phyloP scores from a whole-genome alignment of 2,888 invertebrate genomes.

The Synergus gifuensis region DNA sequence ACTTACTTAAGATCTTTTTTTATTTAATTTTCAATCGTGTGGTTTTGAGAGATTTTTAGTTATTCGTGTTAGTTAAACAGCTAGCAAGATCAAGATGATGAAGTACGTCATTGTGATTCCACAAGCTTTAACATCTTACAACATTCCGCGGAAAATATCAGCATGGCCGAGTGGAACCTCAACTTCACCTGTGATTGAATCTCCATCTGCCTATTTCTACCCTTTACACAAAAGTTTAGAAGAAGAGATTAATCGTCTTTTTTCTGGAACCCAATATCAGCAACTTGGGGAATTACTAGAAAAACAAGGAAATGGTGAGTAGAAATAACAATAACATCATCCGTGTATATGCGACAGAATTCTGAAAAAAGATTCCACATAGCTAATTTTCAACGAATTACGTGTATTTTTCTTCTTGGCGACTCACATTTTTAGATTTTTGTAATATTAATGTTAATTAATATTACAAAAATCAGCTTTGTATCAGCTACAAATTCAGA shows the following conservation, averaged over 20 bases:
- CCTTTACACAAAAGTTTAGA: background rate
- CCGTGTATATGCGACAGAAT: background rate
- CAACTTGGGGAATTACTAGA: background rate
- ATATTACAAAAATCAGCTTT: background rate
- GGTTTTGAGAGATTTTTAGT: too few species aligned
- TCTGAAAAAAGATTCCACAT: background rate
- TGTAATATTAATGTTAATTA: background rate
- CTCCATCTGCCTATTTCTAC: background rate
- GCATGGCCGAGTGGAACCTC: background rate
- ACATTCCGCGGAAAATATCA: background rate
- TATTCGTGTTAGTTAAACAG: too few species aligned
- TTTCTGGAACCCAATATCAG: background rate
- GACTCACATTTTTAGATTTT: background rate
- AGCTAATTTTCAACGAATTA: background rate
- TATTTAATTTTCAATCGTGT: too few species aligned
- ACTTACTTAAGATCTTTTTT: too few species aligned
- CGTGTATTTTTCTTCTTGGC: background rate
- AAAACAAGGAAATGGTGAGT: background rate
- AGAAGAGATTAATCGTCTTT: conserved; percentile 1
- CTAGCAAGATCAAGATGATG: too few species aligned
- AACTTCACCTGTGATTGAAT: background rate
- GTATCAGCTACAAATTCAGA: background rate
- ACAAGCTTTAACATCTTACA: background rate
- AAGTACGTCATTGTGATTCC: too few species aligned
- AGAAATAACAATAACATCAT: background rate